These are phyloP conservation scores for Engraulis encrasicolus DNA, from an alignment of 2,113 vertebrate genomes.

Conservation along the genomic window DNA sequence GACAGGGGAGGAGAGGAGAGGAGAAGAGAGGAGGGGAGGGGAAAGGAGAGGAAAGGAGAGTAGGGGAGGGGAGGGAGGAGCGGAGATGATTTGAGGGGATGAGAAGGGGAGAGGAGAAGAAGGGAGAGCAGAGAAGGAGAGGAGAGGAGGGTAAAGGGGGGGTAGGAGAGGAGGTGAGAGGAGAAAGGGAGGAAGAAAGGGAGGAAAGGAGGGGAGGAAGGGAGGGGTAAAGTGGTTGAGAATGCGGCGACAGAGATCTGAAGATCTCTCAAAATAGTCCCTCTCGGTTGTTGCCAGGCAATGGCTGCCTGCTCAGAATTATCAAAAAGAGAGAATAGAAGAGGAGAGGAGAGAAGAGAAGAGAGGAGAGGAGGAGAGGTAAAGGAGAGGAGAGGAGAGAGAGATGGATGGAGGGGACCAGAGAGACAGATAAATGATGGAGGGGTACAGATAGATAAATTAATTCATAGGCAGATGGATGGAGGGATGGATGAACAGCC, in stretches of 20 bases:
- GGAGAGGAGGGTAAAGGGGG: conserved; percentile 49
- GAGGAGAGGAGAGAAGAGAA: neutral
- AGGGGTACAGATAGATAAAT: too few species aligned
- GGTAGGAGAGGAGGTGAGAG: neutral
- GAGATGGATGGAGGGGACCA: too few species aligned
- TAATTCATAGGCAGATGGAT: too few species aligned
- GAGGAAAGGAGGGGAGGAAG: neutral
- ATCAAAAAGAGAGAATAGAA: conserved; percentile 23
- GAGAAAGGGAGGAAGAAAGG: neutral
- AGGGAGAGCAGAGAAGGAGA: neutral
- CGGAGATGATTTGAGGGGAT: too few species aligned
- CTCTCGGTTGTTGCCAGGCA: conserved; percentile 61
- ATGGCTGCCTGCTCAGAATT: conserved; percentile 53
- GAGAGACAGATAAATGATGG: too few species aligned
- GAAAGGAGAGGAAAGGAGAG: too few species aligned
- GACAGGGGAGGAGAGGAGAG: too few species aligned
- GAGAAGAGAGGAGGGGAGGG: too few species aligned
- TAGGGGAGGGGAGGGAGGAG: too few species aligned
- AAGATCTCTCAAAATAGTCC: conserved; percentile 64
- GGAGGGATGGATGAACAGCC: too few species aligned
- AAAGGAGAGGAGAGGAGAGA: too few species aligned
- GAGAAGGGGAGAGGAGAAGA: neutral
- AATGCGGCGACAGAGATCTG: neutral
- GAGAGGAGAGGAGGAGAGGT: neutral
- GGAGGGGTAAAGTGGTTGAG: too few species aligned